Conservation (phyloP, 1,140 invertebrate genomes). For the Vanessa atalanta region DNA sequence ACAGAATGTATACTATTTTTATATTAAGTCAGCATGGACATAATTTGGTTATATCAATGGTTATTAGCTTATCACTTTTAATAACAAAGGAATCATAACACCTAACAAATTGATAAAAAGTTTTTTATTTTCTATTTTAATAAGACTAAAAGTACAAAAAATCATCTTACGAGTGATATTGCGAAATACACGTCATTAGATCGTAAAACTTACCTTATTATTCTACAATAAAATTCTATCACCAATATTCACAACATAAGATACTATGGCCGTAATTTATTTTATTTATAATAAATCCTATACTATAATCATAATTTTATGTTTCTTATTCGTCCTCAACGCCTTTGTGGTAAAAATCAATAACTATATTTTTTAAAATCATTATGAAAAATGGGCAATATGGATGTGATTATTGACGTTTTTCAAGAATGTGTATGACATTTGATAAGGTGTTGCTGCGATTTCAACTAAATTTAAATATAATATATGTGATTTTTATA, state of each 20-base stretch:
- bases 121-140: not conserved
- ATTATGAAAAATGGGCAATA: conserved; percentile 63
- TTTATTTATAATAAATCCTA: conserved; percentile 28
- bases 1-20: not conserved
- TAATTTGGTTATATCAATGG: conserved; percentile 22
- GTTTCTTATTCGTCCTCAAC: conserved; percentile 36
- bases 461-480: conserved; percentile 9
- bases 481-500: too few relatives aligned
- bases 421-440: conserved; percentile 42
- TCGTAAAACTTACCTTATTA: conserved; percentile 61
- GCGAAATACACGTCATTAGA: conserved; percentile 66
- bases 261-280: conserved; percentile 40
- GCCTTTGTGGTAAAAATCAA: conserved; percentile 61
- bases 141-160: conserved; percentile 1
- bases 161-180: conserved; percentile 31
- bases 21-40: conserved; percentile 13
- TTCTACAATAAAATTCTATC: conserved; percentile 44
- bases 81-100: conserved; percentile 16
- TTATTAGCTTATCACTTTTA: conserved; percentile 3
- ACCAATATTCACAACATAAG: conserved; percentile 55
- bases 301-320: conserved; percentile 33
- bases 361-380: conserved; percentile 58
- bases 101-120: not conserved
- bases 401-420: conserved; percentile 63
- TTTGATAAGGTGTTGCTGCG: conserved; percentile 44